These are phyloP conservation scores for Ashinkailepas kermadecensis DNA, from an alignment of 2,888 invertebrate species.

Conservation along the genomic window DNA sequence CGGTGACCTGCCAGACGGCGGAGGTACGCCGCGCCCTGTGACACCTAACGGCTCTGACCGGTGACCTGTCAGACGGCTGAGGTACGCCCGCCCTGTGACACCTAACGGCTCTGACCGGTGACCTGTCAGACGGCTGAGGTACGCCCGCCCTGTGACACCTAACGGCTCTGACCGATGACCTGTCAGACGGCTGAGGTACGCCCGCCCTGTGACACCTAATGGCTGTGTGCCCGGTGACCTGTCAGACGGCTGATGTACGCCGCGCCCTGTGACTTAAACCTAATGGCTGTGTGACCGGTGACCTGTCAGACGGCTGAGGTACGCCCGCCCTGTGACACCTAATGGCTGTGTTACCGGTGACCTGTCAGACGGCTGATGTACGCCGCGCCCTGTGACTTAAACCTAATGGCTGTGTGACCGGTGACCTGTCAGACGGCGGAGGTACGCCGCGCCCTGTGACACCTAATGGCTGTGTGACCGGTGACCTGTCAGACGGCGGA, in stretches of 20 bases:
- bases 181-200: neutral
- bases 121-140: conserved; percentile 49
- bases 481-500: neutral
- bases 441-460: conserved; percentile 37
- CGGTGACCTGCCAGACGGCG: neutral
- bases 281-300: conserved; percentile 37
- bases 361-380: conserved; percentile 49
- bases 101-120: conserved; percentile 39
- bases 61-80: neutral
- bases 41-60: too few species aligned
- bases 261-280: too few species aligned
- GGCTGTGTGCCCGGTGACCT: conserved; percentile 37
- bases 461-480: too few species aligned
- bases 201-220: conserved; percentile 42
- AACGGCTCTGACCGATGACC: too few species aligned
- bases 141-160: neutral
- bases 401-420: too few species aligned
- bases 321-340: neutral
- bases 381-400: conserved; percentile 39
- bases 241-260: conserved; percentile 52
- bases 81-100: conserved; percentile 42
- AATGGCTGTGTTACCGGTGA: conserved; percentile 38
- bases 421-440: neutral
- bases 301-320: conserved; percentile 39
- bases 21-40: conserved; percentile 39